A percentile compares a stretch with the other conserved stretches of the same genome.
Evolutionary conservation across 2,888 invertebrate species (phyloP).

Genomic region (Galeruca laticollis): DNA sequence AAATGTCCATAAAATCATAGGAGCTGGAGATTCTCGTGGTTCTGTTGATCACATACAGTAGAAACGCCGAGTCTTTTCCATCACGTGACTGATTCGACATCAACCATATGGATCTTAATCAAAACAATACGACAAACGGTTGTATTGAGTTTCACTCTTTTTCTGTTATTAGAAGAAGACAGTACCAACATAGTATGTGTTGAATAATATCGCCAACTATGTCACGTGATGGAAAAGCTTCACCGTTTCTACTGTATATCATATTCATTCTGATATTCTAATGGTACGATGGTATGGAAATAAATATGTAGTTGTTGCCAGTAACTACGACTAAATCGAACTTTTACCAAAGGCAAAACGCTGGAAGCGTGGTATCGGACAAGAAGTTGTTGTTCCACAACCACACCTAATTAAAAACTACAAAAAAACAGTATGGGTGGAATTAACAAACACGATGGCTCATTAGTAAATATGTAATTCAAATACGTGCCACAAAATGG

Average conservation of each 20-base stretch:
- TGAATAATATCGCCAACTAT: too few relatives aligned
- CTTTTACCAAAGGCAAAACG: slow-evolving; percentile 12
- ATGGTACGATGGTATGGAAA: slow-evolving; percentile 7
- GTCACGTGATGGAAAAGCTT: too few relatives aligned
- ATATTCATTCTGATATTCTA: not conserved
- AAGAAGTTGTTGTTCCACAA: slow-evolving; percentile 4
- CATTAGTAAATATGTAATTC: slow-evolving; percentile 7
- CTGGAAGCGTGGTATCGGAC: slow-evolving; percentile 7
- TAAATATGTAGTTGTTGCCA: slow-evolving; percentile 9
- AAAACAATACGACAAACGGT: too few relatives aligned
- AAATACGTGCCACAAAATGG: slow-evolving; percentile 9
- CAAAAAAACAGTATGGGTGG: not conserved
- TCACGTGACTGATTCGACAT: too few relatives aligned
- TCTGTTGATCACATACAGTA: not conserved
- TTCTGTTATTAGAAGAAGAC: too few relatives aligned
- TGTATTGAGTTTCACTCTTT: too few relatives aligned
- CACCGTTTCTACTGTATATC: too few relatives aligned
- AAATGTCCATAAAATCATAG: not conserved
- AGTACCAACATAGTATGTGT: too few relatives aligned
- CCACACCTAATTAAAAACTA: slow-evolving; percentile 4
- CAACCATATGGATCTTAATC: too few relatives aligned
- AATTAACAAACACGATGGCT: not conserved
- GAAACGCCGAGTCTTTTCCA: too few relatives aligned
- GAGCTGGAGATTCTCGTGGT: not conserved
- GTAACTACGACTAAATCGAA: not conserved